Evolutionary conservation across 2,113 vertebrate genomes (phyloP).

Genomic region (Naja naja): DNA sequence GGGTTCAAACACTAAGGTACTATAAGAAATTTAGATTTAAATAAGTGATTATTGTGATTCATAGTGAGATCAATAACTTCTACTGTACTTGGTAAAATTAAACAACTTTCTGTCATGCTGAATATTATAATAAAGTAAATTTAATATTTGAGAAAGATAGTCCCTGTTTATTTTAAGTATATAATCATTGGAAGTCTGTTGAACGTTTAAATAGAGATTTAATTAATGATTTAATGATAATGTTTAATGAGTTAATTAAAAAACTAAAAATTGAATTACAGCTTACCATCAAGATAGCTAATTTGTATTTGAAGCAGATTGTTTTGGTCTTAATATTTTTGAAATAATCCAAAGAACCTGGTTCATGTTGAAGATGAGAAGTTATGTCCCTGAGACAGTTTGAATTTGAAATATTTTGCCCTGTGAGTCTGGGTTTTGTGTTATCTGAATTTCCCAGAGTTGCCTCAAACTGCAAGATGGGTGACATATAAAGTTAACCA

Average conservation of each 20-base stretch:
- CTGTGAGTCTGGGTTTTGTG: not conserved
- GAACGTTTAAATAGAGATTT: not conserved
- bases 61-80: not conserved
- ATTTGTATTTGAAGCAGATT: not conserved
- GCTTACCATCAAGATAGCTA: not conserved
- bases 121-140: not conserved
- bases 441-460: not conserved
- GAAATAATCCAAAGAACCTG: not conserved
- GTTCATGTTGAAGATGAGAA: not conserved
- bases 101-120: not conserved
- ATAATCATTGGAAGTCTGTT: not conserved
- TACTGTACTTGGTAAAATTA: not conserved
- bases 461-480: not conserved
- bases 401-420: not conserved
- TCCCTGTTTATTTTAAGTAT: not conserved
- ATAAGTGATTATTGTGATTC: not conserved
- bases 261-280: not conserved
- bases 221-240: too few relatives aligned
- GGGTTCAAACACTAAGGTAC: slow-evolving; percentile 96
- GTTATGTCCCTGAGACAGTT: not conserved
- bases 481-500: not conserved
- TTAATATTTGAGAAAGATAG: not conserved
- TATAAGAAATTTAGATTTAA: slow-evolving; percentile 2
- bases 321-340: not conserved
- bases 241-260: not conserved